These are phyloP conservation scores for Champsocephalus esox DNA, from an alignment of 2,797 vertebrate species.

Conservation along the genomic window DNA sequence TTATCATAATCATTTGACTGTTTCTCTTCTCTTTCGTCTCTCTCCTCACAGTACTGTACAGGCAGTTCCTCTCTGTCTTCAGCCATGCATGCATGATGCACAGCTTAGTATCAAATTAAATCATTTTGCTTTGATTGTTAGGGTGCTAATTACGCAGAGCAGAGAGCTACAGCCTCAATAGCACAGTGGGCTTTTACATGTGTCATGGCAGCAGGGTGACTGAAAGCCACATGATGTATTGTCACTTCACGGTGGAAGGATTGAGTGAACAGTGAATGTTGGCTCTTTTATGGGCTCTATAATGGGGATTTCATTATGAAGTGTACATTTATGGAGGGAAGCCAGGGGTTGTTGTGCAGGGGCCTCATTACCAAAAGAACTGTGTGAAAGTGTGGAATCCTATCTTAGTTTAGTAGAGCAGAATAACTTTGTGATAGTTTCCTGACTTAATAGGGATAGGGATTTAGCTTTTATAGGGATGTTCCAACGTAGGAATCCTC, in stretches of 20 bases:
- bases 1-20: constrained; percentile 15
- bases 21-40: not conserved
- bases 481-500: too few relatives aligned
- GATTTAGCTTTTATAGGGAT: too few relatives aligned
- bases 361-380: too few relatives aligned
- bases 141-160: constrained; percentile 38
- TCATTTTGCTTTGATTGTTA: constrained; percentile 62
- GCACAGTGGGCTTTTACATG: constrained; percentile 19
- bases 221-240: constrained; percentile 9
- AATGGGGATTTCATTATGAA: not conserved
- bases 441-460: too few relatives aligned
- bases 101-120: constrained; percentile 61
- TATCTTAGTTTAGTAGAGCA: too few relatives aligned
- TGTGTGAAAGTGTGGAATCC: too few relatives aligned
- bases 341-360: not conserved
- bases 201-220: not conserved
- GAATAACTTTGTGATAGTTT: too few relatives aligned
- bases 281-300: not conserved
- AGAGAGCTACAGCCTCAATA: constrained; percentile 19
- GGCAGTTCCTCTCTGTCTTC: constrained; percentile 30
- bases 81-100: constrained; percentile 55
- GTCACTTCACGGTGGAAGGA: not conserved
- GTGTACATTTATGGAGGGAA: not conserved
- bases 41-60: constrained; percentile 34
- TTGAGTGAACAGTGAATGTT: not conserved